Conservation (phyloP, 2,797 vertebrate genomes). For the Sebastes diaconus region DNA sequence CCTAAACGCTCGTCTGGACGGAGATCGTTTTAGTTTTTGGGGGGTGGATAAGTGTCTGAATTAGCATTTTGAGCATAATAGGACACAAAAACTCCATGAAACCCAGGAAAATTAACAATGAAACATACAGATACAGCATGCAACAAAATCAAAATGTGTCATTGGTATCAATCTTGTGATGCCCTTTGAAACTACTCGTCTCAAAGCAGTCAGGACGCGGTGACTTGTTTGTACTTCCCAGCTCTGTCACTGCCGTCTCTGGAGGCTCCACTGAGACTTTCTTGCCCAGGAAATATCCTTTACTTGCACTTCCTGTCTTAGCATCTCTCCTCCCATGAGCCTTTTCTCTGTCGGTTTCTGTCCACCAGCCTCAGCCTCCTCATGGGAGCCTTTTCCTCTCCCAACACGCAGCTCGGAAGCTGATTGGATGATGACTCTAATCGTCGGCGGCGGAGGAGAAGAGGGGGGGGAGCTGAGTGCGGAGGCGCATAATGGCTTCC, state of each 20-base stretch:
- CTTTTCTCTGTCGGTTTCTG: slow-evolving; percentile 16
- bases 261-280: background rate
- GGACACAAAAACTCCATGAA: background rate
- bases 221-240: background rate
- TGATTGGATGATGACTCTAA: slow-evolving; percentile 76
- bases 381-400: slow-evolving; percentile 53
- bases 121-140: background rate
- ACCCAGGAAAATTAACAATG: background rate
- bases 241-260: background rate
- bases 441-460: slow-evolving; percentile 31
- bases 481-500: slow-evolving; percentile 81
- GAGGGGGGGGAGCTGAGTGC: slow-evolving; percentile 19
- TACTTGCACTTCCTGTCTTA: slow-evolving; percentile 56
- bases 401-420: slow-evolving; percentile 49
- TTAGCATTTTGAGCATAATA: fast-evolving
- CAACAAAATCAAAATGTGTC: background rate
- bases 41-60: background rate
- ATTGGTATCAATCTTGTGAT: too few species aligned
- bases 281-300: slow-evolving; percentile 20
- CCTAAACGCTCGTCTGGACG: too few species aligned
- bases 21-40: background rate
- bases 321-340: slow-evolving; percentile 41
- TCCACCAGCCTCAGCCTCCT: slow-evolving; percentile 28
- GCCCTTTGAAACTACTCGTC: background rate
- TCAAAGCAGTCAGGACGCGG: background rate